These are phyloP conservation scores for Oostethus manadensis DNA, from an alignment of 2,113 vertebrate genomes.

Conservation along the genomic window DNA sequence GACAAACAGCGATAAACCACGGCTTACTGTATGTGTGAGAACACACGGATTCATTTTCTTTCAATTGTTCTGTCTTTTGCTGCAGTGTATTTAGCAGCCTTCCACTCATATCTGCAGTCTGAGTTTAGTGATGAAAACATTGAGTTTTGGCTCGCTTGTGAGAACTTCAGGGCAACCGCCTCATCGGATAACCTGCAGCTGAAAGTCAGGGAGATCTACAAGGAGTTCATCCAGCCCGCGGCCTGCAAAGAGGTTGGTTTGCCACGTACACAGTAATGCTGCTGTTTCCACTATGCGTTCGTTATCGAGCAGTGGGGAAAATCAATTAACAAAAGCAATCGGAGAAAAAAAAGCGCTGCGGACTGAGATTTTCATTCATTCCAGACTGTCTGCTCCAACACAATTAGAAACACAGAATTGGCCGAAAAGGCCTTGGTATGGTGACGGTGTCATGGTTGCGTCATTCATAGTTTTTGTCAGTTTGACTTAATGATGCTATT, in stretches of 20 bases:
- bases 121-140: constrained; percentile 74
- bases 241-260: constrained; percentile 66
- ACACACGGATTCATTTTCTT: background rate
- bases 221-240: constrained; percentile 58
- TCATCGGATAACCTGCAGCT: constrained; percentile 32
- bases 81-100: constrained; percentile 56
- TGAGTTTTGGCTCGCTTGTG: constrained; percentile 70
- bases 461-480: too few species aligned
- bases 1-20: too few species aligned
- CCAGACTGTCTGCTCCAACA: too few species aligned
- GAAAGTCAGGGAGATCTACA: constrained; percentile 63
- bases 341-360: too few species aligned
- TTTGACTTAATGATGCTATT: too few species aligned
- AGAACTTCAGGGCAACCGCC: constrained; percentile 50
- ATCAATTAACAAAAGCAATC: background rate
- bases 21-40: background rate
- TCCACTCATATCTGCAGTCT: constrained; percentile 59
- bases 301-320: background rate
- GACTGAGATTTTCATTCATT: too few species aligned
- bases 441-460: too few species aligned
- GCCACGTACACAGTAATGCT: too few species aligned
- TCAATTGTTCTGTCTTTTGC: background rate
- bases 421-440: too few species aligned
- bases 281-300: background rate
- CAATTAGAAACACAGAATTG: too few species aligned